Conservation (phyloP, 1,140 invertebrate species). For the Drosophila lowei region DNA sequence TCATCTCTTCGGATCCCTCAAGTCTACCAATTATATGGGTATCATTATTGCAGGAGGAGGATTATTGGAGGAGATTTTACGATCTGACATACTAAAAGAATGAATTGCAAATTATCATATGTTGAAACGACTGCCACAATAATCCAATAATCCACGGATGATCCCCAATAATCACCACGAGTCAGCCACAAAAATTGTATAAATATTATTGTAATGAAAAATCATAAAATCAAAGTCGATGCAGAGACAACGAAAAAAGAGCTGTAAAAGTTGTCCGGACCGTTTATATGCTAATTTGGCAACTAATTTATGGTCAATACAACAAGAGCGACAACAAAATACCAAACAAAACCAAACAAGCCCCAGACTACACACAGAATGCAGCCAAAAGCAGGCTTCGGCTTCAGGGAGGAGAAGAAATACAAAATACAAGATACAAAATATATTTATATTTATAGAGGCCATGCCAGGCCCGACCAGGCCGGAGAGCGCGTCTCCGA, state of each 20-base stretch:
- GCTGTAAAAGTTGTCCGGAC: slow-evolving; percentile 66
- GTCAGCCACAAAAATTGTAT: slow-evolving; percentile 2
- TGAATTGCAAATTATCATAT: too few relatives aligned
- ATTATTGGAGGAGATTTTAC: too few relatives aligned
- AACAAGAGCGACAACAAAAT: slow-evolving; percentile 77
- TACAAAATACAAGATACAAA: slow-evolving; percentile 11
- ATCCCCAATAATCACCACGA: slow-evolving; percentile 1
- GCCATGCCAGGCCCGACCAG: neutral
- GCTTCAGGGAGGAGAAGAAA: slow-evolving; percentile 3
- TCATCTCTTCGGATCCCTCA: too few relatives aligned
- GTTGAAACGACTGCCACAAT: too few relatives aligned
- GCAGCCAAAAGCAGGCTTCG: slow-evolving; percentile 4
- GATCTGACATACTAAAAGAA: too few relatives aligned
- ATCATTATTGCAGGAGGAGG: too few relatives aligned
- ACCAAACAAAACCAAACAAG: slow-evolving; percentile 46
- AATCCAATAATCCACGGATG: too few relatives aligned
- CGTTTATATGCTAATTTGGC: slow-evolving; percentile 78
- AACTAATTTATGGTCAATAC: slow-evolving; percentile 74
- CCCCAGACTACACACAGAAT: slow-evolving; percentile 39
- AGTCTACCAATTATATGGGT: too few relatives aligned
- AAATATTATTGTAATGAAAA: slow-evolving; percentile 41
- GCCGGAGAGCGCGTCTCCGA: slow-evolving; percentile 36
- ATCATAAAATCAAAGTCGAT: slow-evolving; percentile 30
- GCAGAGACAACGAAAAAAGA: slow-evolving; percentile 46
- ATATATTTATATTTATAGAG: slow-evolving; percentile 56